These are phyloP conservation scores for Neosilurus hyrtlii DNA, from an alignment of 2,797 vertebrate species.

Conservation along the genomic window DNA sequence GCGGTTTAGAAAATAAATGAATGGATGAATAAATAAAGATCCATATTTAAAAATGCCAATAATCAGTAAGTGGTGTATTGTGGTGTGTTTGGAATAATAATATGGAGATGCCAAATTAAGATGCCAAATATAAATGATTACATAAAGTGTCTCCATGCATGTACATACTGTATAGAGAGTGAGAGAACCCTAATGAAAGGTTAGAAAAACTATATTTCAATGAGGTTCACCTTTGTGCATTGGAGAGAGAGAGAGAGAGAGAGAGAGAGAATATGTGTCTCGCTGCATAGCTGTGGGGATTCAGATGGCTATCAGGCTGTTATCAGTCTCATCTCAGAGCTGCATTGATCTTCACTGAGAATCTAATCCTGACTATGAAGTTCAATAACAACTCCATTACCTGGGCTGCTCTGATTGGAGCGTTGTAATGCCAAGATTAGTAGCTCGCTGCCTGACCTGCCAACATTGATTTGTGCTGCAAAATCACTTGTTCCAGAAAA, in stretches of 20 bases:
- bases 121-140: background rate
- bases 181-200: background rate
- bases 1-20: no score
- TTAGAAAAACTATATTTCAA: slow-evolving; percentile 11
- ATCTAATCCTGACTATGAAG: slow-evolving; percentile 99
- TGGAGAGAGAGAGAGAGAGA: slow-evolving; percentile 63
- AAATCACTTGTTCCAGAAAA: slow-evolving; percentile 95
- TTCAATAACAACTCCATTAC: slow-evolving; percentile 99
- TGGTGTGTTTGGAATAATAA: background rate
- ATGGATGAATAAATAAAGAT: background rate
- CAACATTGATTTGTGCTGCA: slow-evolving; percentile 98
- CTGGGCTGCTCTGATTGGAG: slow-evolving; percentile 95
- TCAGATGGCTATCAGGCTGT: slow-evolving; percentile 98
- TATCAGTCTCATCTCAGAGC: slow-evolving; percentile 98
- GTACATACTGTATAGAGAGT: no score
- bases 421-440: slow-evolving; percentile 98
- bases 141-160: background rate
- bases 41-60: background rate
- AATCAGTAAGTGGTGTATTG: background rate
- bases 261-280: slow-evolving; percentile 71
- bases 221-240: background rate
- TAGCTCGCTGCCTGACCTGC: slow-evolving; percentile 96
- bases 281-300: slow-evolving; percentile 89
- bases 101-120: background rate
- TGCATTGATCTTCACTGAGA: slow-evolving; percentile 97